Evolutionary conservation across 2,888 invertebrate species (phyloP).

Genomic region (Melanchra persicariae): DNA sequence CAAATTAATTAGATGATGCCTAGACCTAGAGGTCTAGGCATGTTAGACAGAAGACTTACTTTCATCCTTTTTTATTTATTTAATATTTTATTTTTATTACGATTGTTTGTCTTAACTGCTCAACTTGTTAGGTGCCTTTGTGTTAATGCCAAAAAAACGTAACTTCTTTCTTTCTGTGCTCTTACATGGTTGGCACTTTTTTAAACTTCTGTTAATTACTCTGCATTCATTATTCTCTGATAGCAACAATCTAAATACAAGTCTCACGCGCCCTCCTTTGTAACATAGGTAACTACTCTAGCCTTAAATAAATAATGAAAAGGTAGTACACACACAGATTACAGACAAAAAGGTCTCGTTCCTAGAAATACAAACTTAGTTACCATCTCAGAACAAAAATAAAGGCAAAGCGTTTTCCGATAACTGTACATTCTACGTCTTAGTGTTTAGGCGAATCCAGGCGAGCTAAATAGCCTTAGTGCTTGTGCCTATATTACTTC

Average conservation of each 20-base stretch:
- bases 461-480: conserved; percentile 66
- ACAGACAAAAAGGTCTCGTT: conserved; percentile 26
- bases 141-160: no score
- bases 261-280: background rate
- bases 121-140: no score
- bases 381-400: conserved; percentile 45
- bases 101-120: no score
- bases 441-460: conserved; percentile 65
- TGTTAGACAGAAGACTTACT: no score
- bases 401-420: conserved; percentile 56
- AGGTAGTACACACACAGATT: conserved; percentile 8
- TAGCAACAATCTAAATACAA: background rate
- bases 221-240: conserved; percentile 2
- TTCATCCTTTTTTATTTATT: no score
- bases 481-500: conserved; percentile 54
- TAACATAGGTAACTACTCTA: background rate
- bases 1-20: no score
- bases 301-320: conserved; percentile 29
- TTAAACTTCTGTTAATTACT: background rate
- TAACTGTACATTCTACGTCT: conserved; percentile 45
- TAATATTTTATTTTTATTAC: no score
- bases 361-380: conserved; percentile 22
- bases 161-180: no score
- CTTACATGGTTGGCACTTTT: no score
- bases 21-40: no score